Conservation (phyloP, 1,140 invertebrate genomes). For the Euwallacea similis region DNA sequence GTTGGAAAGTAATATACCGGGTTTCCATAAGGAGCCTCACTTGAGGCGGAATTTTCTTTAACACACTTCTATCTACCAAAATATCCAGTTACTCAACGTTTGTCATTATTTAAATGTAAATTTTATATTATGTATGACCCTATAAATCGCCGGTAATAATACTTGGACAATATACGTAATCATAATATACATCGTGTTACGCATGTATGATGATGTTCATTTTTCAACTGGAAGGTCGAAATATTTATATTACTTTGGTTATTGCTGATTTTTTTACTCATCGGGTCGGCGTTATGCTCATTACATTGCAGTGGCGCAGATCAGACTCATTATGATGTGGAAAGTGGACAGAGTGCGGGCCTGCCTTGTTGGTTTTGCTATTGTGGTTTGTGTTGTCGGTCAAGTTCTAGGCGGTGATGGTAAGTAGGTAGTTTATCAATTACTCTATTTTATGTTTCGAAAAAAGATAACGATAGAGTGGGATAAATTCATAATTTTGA, state of each 20-base stretch:
- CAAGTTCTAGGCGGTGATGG: slow-evolving; percentile 14
- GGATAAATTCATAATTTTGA: too few relatives aligned
- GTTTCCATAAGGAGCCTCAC: too few relatives aligned
- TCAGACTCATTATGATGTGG: slow-evolving; percentile 5
- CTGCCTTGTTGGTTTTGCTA: slow-evolving; percentile 6
- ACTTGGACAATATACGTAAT: neutral
- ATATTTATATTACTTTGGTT: slow-evolving; percentile 33
- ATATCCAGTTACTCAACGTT: too few relatives aligned
- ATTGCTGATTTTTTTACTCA: slow-evolving; percentile 41
- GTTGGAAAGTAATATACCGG: too few relatives aligned
- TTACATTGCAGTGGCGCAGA: too few relatives aligned
- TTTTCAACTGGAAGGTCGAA: slow-evolving; percentile 43
- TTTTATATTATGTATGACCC: too few relatives aligned
- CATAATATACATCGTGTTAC: slow-evolving; percentile 35
- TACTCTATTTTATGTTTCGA: too few relatives aligned
- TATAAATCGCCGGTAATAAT: too few relatives aligned
- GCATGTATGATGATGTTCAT: slow-evolving; percentile 44
- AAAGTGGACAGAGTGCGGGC: slow-evolving; percentile 29
- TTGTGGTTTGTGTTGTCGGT: slow-evolving; percentile 15
- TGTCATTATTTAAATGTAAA: too few relatives aligned
- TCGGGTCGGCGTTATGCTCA: slow-evolving; percentile 14
- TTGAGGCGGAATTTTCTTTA: too few relatives aligned
- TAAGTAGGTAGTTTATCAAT: slow-evolving; percentile 14
- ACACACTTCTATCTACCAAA: too few relatives aligned
- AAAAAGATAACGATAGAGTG: too few relatives aligned